Evolutionary conservation across 1,140 invertebrate species (phyloP), one percentile per base, ranked within the genome.

Genomic region (Odontomachus brunneus): DNA sequence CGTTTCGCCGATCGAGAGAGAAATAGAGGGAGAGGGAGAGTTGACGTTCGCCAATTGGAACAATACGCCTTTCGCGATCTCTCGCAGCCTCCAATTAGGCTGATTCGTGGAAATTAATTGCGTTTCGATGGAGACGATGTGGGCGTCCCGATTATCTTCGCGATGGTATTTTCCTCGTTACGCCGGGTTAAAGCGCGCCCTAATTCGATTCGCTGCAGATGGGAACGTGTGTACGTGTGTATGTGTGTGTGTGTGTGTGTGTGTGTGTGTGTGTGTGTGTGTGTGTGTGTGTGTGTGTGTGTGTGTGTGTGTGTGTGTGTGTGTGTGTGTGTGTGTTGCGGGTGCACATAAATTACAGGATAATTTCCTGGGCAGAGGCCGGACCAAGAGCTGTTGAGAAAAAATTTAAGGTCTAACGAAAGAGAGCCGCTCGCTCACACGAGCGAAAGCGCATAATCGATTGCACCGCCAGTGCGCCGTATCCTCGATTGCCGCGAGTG

Each of bases 101-200:
- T 12, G 62, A n/a, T 65, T 17, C 1, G 4, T 11, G 38, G 53
- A 38, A 63, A 65, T 65, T 65, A 65, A 65, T 29, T 44, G 33
- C 62, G 33, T 65, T 65, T 65, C 33, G 38, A 65, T 65, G 62
- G n/a, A 65, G n/a, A 19, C 9, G 33, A 44, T 38, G 62, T 65
- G 62, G 62, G 62, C 62, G 62, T 65, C 62, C 38, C 62, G 62
- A 65, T 65, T 65, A 38, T 65, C 62, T 38, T 38, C 33, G 3
- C n/a, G 17, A 65, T 38, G 33, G 62, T 29, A 38, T 65, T 65
- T 65, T 65, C 38, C 51, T 38, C 33, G 62, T 65, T 19, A 24
- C 62, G 12, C 33, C 60, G 11, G 15, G n/a, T 65, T 65, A 44
- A 38, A 19, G 33, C 33, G 33, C 33, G 62, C 29, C 24, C 62